Percentiles rank a stretch among this genome's conserved stretches.
Conservation (phyloP, 2,888 invertebrate species). For the Callinectes sapidus region DNA sequence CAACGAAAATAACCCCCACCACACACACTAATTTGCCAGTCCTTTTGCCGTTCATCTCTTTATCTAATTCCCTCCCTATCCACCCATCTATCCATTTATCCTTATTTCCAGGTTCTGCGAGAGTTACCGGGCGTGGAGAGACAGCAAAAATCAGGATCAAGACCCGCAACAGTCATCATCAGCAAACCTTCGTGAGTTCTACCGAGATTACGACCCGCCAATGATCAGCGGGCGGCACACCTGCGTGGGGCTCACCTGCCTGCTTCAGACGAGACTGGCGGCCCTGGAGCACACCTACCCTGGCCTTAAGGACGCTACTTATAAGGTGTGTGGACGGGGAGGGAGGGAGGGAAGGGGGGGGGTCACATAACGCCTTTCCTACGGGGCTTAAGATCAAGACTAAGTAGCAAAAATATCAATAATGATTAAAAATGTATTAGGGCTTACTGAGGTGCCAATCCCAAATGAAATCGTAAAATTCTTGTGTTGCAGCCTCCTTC, state of each 20-base stretch:
- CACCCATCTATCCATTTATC: not conserved
- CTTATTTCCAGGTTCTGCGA: constrained; percentile 79
- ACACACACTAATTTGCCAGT: too few species aligned
- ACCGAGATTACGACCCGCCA: constrained; percentile 85
- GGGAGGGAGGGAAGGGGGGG: too few species aligned
- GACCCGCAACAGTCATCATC: constrained; percentile 78
- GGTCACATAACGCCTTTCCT: too few species aligned
- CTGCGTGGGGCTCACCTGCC: constrained; percentile 91
- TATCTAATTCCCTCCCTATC: too few species aligned
- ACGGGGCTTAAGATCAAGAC: too few species aligned
- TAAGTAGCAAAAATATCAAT: not conserved
- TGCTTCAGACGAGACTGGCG: constrained; percentile 83
- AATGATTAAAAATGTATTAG: not conserved
- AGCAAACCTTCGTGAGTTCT: constrained; percentile 77
- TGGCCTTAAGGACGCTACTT: constrained; percentile 82
- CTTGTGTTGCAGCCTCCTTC: too few species aligned
- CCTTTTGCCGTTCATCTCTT: too few species aligned
- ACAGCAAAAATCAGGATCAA: not conserved
- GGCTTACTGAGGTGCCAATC: too few species aligned
- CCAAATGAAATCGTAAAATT: too few species aligned
- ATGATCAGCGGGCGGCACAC: constrained; percentile 88
- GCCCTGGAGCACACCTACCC: constrained; percentile 82
- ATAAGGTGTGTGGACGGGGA: constrained; percentile 51
- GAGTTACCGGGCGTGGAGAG: constrained; percentile 77
- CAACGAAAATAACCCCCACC: too few species aligned